Conservation (phyloP, 2,888 invertebrate genomes). For the Eristalis arbustorum region DNA sequence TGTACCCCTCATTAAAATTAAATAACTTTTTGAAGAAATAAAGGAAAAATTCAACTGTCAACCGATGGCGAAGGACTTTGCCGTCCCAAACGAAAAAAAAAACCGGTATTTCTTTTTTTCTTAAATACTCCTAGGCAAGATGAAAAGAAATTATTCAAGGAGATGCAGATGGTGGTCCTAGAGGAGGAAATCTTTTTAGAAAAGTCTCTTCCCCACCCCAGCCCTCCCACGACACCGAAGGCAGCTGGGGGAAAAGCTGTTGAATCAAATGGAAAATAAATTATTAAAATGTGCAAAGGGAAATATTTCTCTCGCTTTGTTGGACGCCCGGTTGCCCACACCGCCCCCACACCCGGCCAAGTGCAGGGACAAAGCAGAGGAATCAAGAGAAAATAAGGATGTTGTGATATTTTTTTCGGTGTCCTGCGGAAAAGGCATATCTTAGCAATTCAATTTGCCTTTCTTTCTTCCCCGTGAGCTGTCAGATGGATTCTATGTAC, state of each 20-base stretch:
- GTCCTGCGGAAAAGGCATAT: constrained; percentile 31
- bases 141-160: constrained; percentile 57
- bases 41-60: constrained; percentile 46
- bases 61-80: constrained; percentile 36
- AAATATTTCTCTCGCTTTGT: constrained; percentile 47
- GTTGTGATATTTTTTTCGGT: constrained; percentile 30
- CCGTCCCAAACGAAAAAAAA: constrained; percentile 7
- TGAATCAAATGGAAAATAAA: constrained; percentile 63
- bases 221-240: neutral
- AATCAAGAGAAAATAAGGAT: constrained; percentile 32
- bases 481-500: constrained; percentile 38
- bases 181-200: constrained; percentile 17
- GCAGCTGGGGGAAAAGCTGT: constrained; percentile 5
- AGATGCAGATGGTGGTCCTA: constrained; percentile 32
- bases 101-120: neutral
- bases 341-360: neutral
- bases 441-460: constrained; percentile 57
- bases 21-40: constrained; percentile 33
- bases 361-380: neutral
- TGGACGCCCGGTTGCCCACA: neutral
- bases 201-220: neutral
- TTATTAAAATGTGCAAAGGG: constrained; percentile 62
- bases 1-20: constrained; percentile 59
- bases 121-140: constrained; percentile 31
- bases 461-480: constrained; percentile 11